Percentiles rank a stretch among this genome's conserved stretches.
Evolutionary conservation across 2,113 vertebrate genomes (phyloP).

Genomic region (Cathartes aura): DNA sequence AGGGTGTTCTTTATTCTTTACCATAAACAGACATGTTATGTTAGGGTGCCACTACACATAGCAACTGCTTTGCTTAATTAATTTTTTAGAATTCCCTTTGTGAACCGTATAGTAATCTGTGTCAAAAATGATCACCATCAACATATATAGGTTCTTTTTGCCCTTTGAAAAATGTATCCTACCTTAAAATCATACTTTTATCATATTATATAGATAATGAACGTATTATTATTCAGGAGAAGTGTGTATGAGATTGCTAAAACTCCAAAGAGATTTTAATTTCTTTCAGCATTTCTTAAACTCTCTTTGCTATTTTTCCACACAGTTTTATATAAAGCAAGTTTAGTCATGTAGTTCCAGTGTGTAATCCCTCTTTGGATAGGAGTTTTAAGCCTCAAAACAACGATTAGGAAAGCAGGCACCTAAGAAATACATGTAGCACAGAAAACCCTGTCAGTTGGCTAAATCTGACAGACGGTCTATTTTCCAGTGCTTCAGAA

Average conservation of each 20-base stretch:
- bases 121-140: background rate
- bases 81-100: background rate
- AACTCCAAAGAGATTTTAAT: background rate
- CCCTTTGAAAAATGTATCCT: background rate
- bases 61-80: background rate
- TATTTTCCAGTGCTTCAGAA: background rate
- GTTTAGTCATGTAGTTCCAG: background rate
- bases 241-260: background rate
- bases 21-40: background rate
- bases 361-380: background rate
- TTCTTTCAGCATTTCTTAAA: background rate
- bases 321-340: background rate
- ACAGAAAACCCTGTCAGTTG: background rate
- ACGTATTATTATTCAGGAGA: background rate
- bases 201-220: background rate
- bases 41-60: background rate
- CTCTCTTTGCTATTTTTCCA: background rate
- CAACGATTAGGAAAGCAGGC: background rate
- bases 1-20: background rate
- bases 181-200: background rate
- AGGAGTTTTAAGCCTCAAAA: background rate
- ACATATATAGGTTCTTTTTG: background rate
- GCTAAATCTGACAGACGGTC: background rate
- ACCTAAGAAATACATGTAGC: background rate
- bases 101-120: background rate